phyloP scores from a whole-genome alignment of 2,888 invertebrate genomes.

The Maniola hyperantus region DNA sequence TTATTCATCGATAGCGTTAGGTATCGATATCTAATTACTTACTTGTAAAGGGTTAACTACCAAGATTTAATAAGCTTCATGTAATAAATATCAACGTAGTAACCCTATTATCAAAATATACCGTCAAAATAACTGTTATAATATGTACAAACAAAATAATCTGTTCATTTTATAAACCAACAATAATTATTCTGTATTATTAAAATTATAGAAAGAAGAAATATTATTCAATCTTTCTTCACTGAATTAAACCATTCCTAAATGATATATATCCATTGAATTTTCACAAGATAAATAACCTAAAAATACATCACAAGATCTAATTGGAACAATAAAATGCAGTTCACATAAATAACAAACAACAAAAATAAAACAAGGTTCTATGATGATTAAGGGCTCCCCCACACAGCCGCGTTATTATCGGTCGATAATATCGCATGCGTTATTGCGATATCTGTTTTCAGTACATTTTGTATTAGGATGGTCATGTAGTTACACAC shows the following conservation, averaged over 20 bases:
- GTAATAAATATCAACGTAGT: conserved; percentile 5
- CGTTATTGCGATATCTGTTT: too few species aligned
- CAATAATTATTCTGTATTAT: conserved; percentile 35
- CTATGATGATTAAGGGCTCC: conserved; percentile 46
- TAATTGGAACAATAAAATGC: conserved; percentile 46
- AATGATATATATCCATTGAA: conserved; percentile 20
- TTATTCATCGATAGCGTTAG: conserved; percentile 45
- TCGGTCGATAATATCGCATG: too few species aligned
- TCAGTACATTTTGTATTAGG: too few species aligned
- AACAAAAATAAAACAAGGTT: conserved; percentile 55
- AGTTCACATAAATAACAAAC: conserved; percentile 63
- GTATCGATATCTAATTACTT: too few species aligned
- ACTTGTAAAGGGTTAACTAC: conserved; percentile 18
- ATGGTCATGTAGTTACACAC: too few species aligned
- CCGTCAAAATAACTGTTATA: background rate
- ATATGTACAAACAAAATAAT: conserved; percentile 48
- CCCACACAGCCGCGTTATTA: too few species aligned
- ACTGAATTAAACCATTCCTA: conserved; percentile 4
- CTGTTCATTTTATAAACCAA: conserved; percentile 56
- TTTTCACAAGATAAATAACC: conserved; percentile 36
- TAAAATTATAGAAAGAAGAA: too few species aligned
- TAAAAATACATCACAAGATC: conserved; percentile 41
- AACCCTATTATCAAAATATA: conserved; percentile 46
- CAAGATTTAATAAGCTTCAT: conserved; percentile 1
- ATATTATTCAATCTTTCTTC: background rate